Evolutionary conservation across 2,888 invertebrate species (phyloP).

Genomic region (Microdon myrmicae): DNA sequence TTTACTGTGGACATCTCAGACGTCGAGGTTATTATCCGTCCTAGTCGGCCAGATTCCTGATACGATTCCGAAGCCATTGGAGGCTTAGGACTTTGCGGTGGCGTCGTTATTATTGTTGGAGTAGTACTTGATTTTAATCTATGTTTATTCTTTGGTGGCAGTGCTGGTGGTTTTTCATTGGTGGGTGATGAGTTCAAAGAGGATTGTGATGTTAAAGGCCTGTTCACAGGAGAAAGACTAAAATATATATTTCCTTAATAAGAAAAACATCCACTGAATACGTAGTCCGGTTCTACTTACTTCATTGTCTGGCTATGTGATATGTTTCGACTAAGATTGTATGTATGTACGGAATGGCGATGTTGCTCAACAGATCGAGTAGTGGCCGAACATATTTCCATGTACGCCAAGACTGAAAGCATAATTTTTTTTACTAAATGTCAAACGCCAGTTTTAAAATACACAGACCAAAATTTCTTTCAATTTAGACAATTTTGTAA

Average conservation of each 20-base stretch:
- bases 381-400: constrained; percentile 92
- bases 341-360: constrained; percentile 88
- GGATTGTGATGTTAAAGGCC: constrained; percentile 34
- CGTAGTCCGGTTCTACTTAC: constrained; percentile 56
- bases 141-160: constrained; percentile 71
- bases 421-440: constrained; percentile 5
- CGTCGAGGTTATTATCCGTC: constrained; percentile 56
- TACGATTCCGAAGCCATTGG: constrained; percentile 47
- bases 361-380: constrained; percentile 81
- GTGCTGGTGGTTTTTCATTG: constrained; percentile 70
- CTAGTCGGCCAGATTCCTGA: constrained; percentile 55
- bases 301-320: constrained; percentile 67
- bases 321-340: constrained; percentile 69
- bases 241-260: constrained; percentile 1
- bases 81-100: constrained; percentile 67
- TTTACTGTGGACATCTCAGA: constrained; percentile 67
- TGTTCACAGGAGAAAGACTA: constrained; percentile 40
- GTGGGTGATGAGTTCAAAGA: constrained; percentile 49
- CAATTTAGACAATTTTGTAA: too few relatives aligned
- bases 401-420: constrained; percentile 89
- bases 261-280: background rate
- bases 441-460: too few relatives aligned
- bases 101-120: constrained; percentile 67
- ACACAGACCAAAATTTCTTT: too few relatives aligned
- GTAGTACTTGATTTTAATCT: constrained; percentile 57